phyloP scores from a whole-genome alignment of 2,888 invertebrate genomes.

The Heliconius aoede region DNA sequence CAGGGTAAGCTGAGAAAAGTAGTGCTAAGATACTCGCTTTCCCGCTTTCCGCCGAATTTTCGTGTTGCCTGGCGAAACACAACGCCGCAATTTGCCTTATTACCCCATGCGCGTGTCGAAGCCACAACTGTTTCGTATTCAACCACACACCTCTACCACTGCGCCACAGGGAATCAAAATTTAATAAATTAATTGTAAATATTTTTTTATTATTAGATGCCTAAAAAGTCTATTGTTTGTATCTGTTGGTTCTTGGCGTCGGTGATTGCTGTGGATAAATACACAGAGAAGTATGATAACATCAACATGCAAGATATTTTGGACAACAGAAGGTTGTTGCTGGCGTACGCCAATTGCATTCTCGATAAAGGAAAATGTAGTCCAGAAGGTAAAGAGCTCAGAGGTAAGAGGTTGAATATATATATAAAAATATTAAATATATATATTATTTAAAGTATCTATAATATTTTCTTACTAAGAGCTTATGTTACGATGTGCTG shows the following conservation, averaged over 20 bases:
- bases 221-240: slow-evolving; percentile 41
- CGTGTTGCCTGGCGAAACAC: too few relatives aligned
- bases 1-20: too few relatives aligned
- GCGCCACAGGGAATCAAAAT: too few relatives aligned
- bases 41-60: too few relatives aligned
- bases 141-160: too few relatives aligned
- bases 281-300: slow-evolving; percentile 88
- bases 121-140: too few relatives aligned
- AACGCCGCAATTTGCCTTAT: too few relatives aligned
- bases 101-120: too few relatives aligned
- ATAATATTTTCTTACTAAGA: too few relatives aligned
- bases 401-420: slow-evolving; percentile 79
- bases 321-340: slow-evolving; percentile 85
- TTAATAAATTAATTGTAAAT: background rate
- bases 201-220: slow-evolving; percentile 41
- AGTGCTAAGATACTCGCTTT: too few relatives aligned
- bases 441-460: too few relatives aligned
- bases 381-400: slow-evolving; percentile 87
- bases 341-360: slow-evolving; percentile 87
- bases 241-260: slow-evolving; percentile 43
- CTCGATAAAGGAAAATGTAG: slow-evolving; percentile 86
- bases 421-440: background rate
- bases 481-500: too few relatives aligned
- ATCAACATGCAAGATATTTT: slow-evolving; percentile 88
- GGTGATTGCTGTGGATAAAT: slow-evolving; percentile 57